Conservation (phyloP, 2,888 invertebrate species). For the Chrysotoxum bicinctum region DNA sequence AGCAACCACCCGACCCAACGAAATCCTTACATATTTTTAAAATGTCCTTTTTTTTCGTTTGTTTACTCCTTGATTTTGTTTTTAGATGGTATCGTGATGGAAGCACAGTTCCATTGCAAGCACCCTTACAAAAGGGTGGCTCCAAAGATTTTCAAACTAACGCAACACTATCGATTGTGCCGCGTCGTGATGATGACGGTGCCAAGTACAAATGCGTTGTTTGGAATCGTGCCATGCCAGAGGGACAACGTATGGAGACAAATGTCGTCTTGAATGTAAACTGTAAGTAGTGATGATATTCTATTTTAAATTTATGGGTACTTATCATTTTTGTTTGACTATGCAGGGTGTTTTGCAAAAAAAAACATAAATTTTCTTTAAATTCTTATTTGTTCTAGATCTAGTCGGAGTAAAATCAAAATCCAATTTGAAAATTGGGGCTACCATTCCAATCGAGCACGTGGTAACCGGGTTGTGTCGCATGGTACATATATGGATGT, state of each 20-base stretch:
- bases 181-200: slow-evolving; percentile 92
- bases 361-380: too few relatives aligned
- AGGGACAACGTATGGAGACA: slow-evolving; percentile 90
- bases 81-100: slow-evolving; percentile 91
- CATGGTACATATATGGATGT: too few relatives aligned
- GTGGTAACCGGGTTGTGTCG: too few relatives aligned
- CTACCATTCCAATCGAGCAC: too few relatives aligned
- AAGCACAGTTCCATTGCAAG: slow-evolving; percentile 87
- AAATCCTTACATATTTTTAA: slow-evolving; percentile 11
- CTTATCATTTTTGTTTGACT: not conserved
- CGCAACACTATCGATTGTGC: slow-evolving; percentile 88
- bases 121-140: slow-evolving; percentile 87
- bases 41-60: slow-evolving; percentile 12
- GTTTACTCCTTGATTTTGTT: not conserved
- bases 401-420: too few relatives aligned
- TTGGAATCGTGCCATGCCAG: slow-evolving; percentile 93
- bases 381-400: too few relatives aligned
- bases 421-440: too few relatives aligned
- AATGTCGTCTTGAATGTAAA: slow-evolving; percentile 92
- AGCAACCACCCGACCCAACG: not conserved
- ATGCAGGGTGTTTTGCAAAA: too few relatives aligned
- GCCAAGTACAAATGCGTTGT: slow-evolving; percentile 93
- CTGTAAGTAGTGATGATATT: slow-evolving; percentile 86
- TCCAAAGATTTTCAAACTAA: slow-evolving; percentile 89
- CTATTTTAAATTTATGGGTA: not conserved